Evolutionary conservation across 2,113 vertebrate genomes (phyloP).

Genomic region (Amphilophus citrinellus): DNA sequence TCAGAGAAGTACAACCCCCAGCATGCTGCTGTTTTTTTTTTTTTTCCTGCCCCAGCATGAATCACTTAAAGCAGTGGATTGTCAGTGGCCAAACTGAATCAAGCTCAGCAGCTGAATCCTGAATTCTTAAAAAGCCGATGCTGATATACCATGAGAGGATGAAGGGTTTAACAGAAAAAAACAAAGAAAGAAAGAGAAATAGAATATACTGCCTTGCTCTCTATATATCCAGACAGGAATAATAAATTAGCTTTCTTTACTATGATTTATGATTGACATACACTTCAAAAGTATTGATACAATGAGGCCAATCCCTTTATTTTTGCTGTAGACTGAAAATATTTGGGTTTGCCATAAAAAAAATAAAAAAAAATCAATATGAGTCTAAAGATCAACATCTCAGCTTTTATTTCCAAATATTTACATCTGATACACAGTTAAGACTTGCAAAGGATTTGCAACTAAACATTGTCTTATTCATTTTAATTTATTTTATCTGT

Average conservation of each 20-base stretch:
- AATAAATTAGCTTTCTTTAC: neutral
- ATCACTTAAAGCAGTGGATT: slow-evolving; percentile 36
- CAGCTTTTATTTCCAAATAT: too few species aligned
- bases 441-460: too few species aligned
- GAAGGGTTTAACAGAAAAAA: neutral
- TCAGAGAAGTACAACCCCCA: slow-evolving; percentile 58
- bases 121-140: slow-evolving; percentile 11
- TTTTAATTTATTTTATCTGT: too few species aligned
- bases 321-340: too few species aligned
- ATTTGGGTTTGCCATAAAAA: too few species aligned
- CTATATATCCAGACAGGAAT: neutral
- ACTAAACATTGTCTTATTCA: too few species aligned
- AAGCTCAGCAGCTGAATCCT: slow-evolving; percentile 36
- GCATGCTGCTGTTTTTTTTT: slow-evolving; percentile 40
- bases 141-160: neutral
- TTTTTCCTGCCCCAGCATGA: slow-evolving; percentile 24
- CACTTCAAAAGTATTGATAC: too few species aligned
- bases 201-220: neutral
- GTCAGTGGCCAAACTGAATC: slow-evolving; percentile 53
- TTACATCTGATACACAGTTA: too few species aligned
- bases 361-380: too few species aligned
- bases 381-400: too few species aligned
- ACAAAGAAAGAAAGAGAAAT: neutral
- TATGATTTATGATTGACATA: neutral
- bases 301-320: too few species aligned